These are phyloP conservation scores for Karalla daura DNA, from an alignment of 2,797 vertebrate genomes.

Conservation along the genomic window DNA sequence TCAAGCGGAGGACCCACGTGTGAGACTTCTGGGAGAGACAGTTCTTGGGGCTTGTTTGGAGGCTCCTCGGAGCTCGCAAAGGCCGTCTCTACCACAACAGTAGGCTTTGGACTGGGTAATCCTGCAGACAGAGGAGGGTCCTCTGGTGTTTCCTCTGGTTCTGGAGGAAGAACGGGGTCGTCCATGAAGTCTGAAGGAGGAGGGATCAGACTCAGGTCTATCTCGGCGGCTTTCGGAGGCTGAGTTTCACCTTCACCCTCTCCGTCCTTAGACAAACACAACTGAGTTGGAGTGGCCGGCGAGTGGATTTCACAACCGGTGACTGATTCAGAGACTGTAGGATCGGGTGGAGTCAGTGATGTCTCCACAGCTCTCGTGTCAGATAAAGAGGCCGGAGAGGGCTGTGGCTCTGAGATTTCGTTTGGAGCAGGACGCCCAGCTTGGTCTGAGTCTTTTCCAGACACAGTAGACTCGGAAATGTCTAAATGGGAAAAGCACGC, in stretches of 20 bases:
- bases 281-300: background rate
- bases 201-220: conserved; percentile 71
- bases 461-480: conserved; percentile 29
- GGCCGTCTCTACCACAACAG: no score
- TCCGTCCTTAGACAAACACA: conserved; percentile 23
- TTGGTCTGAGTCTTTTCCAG: conserved; percentile 15
- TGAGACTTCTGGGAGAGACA: background rate
- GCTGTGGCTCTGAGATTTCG: conserved; percentile 25
- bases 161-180: conserved; percentile 28
- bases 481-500: conserved; percentile 60
- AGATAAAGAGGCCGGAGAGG: background rate
- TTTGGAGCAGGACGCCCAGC: conserved; percentile 8
- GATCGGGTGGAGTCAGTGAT: background rate
- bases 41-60: conserved; percentile 26
- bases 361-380: background rate
- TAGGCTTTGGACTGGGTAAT: no score
- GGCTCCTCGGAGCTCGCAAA: conserved; percentile 18
- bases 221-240: conserved; percentile 22
- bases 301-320: background rate
- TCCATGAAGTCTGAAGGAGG: conserved; percentile 87
- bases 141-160: conserved; percentile 7
- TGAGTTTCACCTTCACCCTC: background rate
- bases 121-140: background rate
- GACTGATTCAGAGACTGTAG: background rate
- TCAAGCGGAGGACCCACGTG: conserved; percentile 35